A percentile compares a stretch with the other conserved stretches of the same genome.
These are phyloP conservation scores for Chloropsis hardwickii DNA, from an alignment of 2,113 vertebrate species.

Conservation along the genomic window DNA sequence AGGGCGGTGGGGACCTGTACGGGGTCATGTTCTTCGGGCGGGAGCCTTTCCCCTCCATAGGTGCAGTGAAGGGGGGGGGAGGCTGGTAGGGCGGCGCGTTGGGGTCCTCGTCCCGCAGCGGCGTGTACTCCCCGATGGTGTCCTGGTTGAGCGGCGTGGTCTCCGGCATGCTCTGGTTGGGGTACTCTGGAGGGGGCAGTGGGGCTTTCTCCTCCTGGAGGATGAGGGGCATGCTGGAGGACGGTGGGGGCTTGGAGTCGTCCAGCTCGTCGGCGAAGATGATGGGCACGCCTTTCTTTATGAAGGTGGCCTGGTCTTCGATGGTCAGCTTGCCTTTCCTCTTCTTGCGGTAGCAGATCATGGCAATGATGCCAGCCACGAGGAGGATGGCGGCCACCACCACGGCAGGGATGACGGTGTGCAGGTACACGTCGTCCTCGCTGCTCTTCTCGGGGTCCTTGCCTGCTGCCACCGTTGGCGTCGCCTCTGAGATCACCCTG, in stretches of 20 bases:
- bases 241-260: slow-evolving; percentile 92
- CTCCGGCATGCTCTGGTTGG: slow-evolving; percentile 89
- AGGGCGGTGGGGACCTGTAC: slow-evolving; percentile 94
- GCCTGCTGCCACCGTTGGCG: slow-evolving; percentile 69
- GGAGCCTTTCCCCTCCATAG: slow-evolving; percentile 94
- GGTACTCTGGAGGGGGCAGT: slow-evolving; percentile 90
- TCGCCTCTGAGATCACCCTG: slow-evolving; percentile 47
- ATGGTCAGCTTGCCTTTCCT: slow-evolving; percentile 93
- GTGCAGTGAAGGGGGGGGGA: slow-evolving; percentile 91
- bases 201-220: slow-evolving; percentile 97
- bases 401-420: slow-evolving; percentile 93
- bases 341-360: slow-evolving; percentile 97
- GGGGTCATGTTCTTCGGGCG: slow-evolving; percentile 98
- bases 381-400: slow-evolving; percentile 93
- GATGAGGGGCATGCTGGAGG: slow-evolving; percentile 95
- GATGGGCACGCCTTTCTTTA: slow-evolving; percentile 96
- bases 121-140: slow-evolving; percentile 87
- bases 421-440: slow-evolving; percentile 89
- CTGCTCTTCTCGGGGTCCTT: slow-evolving; percentile 84
- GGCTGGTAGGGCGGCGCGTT: slow-evolving; percentile 94
- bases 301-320: slow-evolving; percentile 97
- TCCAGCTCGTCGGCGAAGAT: slow-evolving; percentile 96
- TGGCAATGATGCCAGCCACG: slow-evolving; percentile 91
- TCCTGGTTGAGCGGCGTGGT: slow-evolving; percentile 91
- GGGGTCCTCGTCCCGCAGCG: slow-evolving; percentile 92